Evolutionary conservation across 1,140 invertebrate genomes (phyloP).

Genomic region (Sitodiplosis mosellana): DNA sequence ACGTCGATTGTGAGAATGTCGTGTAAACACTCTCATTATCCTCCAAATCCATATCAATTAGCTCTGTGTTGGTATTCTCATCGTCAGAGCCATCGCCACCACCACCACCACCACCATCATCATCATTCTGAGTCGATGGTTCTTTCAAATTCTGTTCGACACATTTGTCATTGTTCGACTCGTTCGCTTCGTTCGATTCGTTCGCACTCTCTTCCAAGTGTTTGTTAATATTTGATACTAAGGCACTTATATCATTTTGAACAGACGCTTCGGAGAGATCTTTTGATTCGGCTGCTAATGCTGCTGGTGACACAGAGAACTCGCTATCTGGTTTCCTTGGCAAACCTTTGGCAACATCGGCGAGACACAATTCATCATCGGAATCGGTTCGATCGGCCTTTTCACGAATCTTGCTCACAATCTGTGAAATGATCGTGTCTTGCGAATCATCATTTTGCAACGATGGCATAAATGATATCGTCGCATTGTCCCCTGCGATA

Average conservation of each 20-base stretch:
- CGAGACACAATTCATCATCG: constrained; percentile 21
- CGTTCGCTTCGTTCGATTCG: not conserved
- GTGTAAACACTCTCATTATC: constrained; percentile 24
- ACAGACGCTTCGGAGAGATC: not conserved
- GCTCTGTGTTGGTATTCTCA: constrained; percentile 21
- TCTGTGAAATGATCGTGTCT: not conserved
- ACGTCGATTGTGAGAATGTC: constrained; percentile 18
- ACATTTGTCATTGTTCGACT: not conserved
- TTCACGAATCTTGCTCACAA: not conserved
- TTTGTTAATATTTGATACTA: not conserved
- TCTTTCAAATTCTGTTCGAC: too few species aligned
- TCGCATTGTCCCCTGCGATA: too few species aligned
- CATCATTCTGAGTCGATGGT: not conserved
- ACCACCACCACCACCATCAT: not conserved
- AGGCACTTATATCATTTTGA: not conserved
- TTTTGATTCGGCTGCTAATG: not conserved
- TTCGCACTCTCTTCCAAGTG: not conserved
- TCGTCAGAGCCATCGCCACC: constrained; percentile 10
- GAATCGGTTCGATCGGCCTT: not conserved
- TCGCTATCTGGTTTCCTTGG: constrained; percentile 13
- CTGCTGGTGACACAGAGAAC: constrained; percentile 8
- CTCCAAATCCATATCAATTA: constrained; percentile 24
- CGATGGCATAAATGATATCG: not conserved
- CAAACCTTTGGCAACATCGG: constrained; percentile 22
- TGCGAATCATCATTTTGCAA: not conserved